Conservation (phyloP, 2,888 invertebrate genomes). For the Rhamnusium bicolor region DNA sequence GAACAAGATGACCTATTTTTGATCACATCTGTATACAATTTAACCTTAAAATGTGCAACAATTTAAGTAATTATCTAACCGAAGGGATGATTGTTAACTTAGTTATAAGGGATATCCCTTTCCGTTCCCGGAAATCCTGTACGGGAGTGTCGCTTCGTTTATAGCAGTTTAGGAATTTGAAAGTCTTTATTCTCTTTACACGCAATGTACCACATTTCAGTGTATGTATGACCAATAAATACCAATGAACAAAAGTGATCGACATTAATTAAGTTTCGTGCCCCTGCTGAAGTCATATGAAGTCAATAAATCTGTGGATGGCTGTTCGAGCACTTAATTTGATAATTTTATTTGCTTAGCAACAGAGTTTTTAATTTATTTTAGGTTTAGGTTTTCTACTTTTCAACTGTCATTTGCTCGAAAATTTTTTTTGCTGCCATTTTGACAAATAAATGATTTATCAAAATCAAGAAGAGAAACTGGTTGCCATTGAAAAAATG, state of each 20-base stretch:
- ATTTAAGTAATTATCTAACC: constrained; percentile 42
- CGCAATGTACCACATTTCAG: constrained; percentile 24
- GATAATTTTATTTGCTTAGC: too few species aligned
- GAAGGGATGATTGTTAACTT: constrained; percentile 49
- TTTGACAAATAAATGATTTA: too few species aligned
- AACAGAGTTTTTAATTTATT: too few species aligned
- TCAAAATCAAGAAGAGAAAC: too few species aligned
- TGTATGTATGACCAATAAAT: constrained; percentile 32
- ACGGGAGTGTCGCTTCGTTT: constrained; percentile 49
- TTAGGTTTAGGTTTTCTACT: too few species aligned
- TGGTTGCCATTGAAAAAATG: too few species aligned
- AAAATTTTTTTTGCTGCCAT: too few species aligned
- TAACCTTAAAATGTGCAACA: constrained; percentile 40
- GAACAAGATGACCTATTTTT: background rate
- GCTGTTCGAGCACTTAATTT: too few species aligned
- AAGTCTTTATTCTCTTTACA: constrained; percentile 35
- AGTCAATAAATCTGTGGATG: too few species aligned
- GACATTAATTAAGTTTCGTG: constrained; percentile 32
- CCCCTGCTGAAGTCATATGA: constrained; percentile 11
- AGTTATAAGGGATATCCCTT: constrained; percentile 54
- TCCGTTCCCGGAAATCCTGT: constrained; percentile 50
- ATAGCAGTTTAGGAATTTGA: constrained; percentile 31
- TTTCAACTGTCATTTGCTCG: too few species aligned
- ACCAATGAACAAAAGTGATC: constrained; percentile 9
- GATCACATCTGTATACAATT: constrained; percentile 19